These are phyloP conservation scores for Microcebus jonahi DNA, from an alignment of 2,113 vertebrate genomes.

Conservation along the genomic window DNA sequence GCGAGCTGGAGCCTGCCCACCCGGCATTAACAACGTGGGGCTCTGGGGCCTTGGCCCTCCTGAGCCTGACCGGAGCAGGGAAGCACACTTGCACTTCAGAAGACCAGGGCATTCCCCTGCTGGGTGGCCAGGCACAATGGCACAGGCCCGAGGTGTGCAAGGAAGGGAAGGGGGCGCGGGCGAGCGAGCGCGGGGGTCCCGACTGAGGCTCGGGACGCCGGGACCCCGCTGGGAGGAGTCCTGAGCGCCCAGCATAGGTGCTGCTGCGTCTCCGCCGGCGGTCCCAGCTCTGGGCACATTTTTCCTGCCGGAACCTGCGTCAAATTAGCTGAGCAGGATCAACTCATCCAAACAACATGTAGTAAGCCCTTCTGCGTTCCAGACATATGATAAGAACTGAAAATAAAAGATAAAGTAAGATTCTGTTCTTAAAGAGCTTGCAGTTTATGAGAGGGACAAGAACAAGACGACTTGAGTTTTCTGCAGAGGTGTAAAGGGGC, in stretches of 20 bases:
- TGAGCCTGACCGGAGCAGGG: not conserved
- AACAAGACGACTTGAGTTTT: not conserved
- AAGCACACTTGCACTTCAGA: not conserved
- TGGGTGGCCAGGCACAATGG: not conserved
- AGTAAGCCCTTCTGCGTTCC: not conserved
- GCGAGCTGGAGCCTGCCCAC: not conserved
- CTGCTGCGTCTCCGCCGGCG: not conserved
- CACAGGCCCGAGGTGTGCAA: not conserved
- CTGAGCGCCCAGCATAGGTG: not conserved
- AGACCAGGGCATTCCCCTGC: not conserved
- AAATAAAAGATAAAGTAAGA: conserved; percentile 53
- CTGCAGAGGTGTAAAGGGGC: not conserved
- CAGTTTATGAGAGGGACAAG: not conserved
- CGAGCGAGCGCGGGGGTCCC: not conserved
- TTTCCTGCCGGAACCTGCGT: conserved; percentile 11
- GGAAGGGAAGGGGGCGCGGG: not conserved
- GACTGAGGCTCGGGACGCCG: not conserved
- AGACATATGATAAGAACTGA: conserved; percentile 51
- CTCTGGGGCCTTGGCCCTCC: not conserved
- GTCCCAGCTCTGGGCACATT: not conserved
- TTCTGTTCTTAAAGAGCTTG: conserved; percentile 1
- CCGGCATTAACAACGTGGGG: not conserved
- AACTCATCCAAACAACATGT: not conserved
- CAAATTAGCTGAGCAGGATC: not conserved
- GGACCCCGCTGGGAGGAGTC: not conserved